Base-by-base conservation (phyloP, 2,797 vertebrate genomes). In the Tamandua tetradactyla region DNA sequence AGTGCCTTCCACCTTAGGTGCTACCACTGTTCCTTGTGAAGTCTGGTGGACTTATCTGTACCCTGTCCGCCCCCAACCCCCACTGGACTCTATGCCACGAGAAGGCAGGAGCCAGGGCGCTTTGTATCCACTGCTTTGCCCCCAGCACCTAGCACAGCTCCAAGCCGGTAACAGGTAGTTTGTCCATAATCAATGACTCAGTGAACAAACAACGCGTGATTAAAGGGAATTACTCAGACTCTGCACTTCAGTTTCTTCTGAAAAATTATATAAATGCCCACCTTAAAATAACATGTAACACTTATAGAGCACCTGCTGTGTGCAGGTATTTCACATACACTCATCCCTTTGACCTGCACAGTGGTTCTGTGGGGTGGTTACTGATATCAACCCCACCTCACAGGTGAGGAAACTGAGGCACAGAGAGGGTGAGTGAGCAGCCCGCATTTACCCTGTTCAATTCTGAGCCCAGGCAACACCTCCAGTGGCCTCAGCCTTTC, bases 291-390 rank as follows among this genome's bases (percentile, higher is more conserved):
- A 12, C 22, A 12, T 3, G 32, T 40, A 57, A 44, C 81, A 15
- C 27, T 40, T 18, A n/a, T 0, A 7, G 42, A 32, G 62, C 57
- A 14, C 35, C 30, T 81, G 6, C 0, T 0, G 7, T 1, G 6
- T 6, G 32, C 52, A 55, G 27, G 6, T 2, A 11, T 64, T 62
- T 49, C 40, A 15, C n/a, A n/a, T 2, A n/a, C 0, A 32, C 32
- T 72, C 12, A 20, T 17, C 27, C 55, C 40, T 79, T 62, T 5
- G 30, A 42, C 59, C 59, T 59, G 61, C 12, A 22, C 30, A 32
- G 23, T 25, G 13, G 61, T 44, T 5, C 47, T 25, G 2, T 37
- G 47, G 64, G 12, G 42, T 23, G 18, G 25, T 44, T 32, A 47
- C 59, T 35, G 59, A 18, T 32, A 42, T 69, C 35, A 27, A 20